phyloP scores from a whole-genome alignment of 2,113 vertebrate genomes.

The Balaeniceps rex region DNA sequence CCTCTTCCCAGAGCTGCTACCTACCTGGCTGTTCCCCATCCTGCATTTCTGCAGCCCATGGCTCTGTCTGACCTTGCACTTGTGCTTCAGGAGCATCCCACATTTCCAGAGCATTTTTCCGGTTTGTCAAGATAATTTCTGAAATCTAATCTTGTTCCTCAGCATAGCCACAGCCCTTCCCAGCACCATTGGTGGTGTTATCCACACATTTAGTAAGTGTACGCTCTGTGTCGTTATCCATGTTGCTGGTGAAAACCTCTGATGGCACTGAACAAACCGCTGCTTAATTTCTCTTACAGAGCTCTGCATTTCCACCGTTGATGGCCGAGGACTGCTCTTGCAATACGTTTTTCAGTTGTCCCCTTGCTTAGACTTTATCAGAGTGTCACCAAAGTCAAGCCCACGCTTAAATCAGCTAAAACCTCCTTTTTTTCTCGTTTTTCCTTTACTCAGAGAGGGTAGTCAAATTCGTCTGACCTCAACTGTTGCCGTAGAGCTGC shows the following conservation, averaged over 20 bases:
- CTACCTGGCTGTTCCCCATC: not conserved
- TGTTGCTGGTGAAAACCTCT: not conserved
- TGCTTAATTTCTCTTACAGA: not conserved
- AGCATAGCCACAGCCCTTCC: not conserved
- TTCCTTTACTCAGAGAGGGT: no score
- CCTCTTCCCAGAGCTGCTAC: not conserved
- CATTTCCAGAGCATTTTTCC: not conserved
- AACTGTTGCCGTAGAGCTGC: not conserved
- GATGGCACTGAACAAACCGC: fast-evolving
- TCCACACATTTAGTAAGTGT: fast-evolving
- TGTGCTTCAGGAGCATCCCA: not conserved
- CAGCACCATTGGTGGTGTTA: not conserved
- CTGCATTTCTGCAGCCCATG: not conserved
- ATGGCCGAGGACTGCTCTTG: not conserved
- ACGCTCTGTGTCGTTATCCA: not conserved
- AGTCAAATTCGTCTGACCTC: not conserved
- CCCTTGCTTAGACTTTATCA: not conserved
- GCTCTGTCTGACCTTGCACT: not conserved
- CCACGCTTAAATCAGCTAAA: not conserved
- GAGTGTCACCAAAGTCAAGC: fast-evolving
- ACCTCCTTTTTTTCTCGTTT: not conserved
- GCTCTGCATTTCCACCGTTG: fast-evolving
- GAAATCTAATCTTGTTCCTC: not conserved
- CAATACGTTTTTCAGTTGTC: not conserved
- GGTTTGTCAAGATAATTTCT: not conserved